phyloP scores from a whole-genome alignment of 2,113 vertebrate species.

The Oceanodroma tethys region DNA sequence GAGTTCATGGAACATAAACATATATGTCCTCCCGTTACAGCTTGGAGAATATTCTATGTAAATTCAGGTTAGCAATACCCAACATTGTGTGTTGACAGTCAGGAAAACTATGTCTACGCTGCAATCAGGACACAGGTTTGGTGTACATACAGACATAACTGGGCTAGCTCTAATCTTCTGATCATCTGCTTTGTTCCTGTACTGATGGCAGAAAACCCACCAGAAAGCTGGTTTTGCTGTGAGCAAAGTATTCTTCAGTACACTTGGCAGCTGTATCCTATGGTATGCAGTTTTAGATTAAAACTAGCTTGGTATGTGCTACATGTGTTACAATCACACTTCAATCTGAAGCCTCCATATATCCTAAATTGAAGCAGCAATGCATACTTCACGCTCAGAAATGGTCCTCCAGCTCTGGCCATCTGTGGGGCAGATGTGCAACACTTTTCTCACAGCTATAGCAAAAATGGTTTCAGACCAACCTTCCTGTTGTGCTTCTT shows the following conservation, averaged over 20 bases:
- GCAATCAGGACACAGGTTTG: neutral
- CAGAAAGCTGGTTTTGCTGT: neutral
- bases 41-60: neutral
- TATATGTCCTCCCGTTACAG: neutral
- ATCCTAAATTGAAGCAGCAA: neutral
- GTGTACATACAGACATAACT: neutral
- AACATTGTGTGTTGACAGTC: neutral
- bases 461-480: neutral
- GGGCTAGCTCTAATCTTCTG: neutral
- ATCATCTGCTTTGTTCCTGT: neutral
- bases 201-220: neutral
- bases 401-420: neutral
- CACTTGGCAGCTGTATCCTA: neutral
- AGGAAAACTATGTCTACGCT: neutral
- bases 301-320: neutral
- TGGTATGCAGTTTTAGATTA: neutral
- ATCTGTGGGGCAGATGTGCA: constrained; percentile 41
- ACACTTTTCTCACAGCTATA: neutral
- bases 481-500: constrained; percentile 30
- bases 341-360: neutral
- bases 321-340: constrained; percentile 3
- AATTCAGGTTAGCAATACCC: neutral
- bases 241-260: neutral
- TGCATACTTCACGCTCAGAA: neutral
- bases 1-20: neutral